These are phyloP conservation scores for Basileuterus tristriatus DNA, from an alignment of 2,797 vertebrate genomes.

Conservation along the genomic window DNA sequence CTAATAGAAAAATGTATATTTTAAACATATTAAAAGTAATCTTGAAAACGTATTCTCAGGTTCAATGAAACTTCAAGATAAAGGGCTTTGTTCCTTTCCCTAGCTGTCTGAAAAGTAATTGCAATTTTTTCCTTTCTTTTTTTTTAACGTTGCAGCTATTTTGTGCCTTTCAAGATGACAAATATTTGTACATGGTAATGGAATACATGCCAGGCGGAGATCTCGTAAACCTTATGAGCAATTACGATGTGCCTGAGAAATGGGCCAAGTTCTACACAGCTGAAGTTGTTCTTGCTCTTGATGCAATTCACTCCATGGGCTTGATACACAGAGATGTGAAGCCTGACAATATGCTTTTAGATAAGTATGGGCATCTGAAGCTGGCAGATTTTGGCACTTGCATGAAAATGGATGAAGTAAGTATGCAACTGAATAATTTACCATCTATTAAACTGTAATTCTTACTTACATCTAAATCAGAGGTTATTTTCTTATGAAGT, in stretches of 20 bases:
- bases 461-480: not conserved
- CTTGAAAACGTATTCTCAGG: not conserved
- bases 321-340: constrained; percentile 98
- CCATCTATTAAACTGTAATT: not conserved
- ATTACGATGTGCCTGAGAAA: constrained; percentile 96
- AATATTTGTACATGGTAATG: constrained; percentile 98
- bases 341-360: constrained; percentile 98
- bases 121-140: not conserved
- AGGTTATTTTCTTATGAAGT: not conserved
- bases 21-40: not conserved
- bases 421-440: constrained; percentile 56
- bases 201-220: constrained; percentile 99
- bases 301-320: constrained; percentile 99
- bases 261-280: constrained; percentile 99
- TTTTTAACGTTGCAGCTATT: constrained; percentile 81
- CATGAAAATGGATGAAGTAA: constrained; percentile 98
- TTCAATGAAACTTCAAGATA: not conserved
- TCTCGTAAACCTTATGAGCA: constrained; percentile 98
- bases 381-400: constrained; percentile 98
- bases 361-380: constrained; percentile 92
- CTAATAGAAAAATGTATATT: not conserved
- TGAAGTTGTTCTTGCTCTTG: constrained; percentile 95
- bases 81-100: not conserved
- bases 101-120: constrained; percentile 1
- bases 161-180: constrained; percentile 98